phyloP scores from a whole-genome alignment of 2,113 vertebrate species.

The Halcyon malimbica region DNA sequence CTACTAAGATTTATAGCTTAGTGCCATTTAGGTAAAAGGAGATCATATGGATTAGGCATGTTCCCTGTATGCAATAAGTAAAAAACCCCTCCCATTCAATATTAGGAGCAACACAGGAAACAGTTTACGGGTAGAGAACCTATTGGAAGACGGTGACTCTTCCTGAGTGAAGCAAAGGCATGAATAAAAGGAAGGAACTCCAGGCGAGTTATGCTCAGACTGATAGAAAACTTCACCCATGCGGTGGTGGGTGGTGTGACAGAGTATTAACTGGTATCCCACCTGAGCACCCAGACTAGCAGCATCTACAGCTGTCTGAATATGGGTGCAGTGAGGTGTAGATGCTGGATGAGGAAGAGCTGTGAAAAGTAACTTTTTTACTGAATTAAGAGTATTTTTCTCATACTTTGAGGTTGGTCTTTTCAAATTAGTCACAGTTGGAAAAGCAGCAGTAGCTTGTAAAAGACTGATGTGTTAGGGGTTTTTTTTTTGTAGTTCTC shows the following conservation, averaged over 20 bases:
- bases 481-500: neutral
- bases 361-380: neutral
- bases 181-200: neutral
- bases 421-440: neutral
- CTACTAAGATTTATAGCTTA: neutral
- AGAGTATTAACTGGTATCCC: neutral
- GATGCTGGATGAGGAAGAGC: neutral
- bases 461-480: neutral
- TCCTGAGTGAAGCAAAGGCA: neutral
- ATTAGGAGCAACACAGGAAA: neutral
- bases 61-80: neutral
- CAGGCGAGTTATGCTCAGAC: neutral
- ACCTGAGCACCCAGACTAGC: neutral
- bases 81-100: neutral
- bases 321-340: fast-evolving
- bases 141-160: neutral
- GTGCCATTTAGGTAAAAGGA: neutral
- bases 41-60: fast-evolving
- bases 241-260: neutral
- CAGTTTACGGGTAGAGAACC: neutral
- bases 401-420: neutral
- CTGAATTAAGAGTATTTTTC: neutral
- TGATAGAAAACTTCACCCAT: neutral
- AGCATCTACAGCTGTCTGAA: neutral
- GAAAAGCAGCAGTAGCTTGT: neutral